phyloP scores from a whole-genome alignment of 1,140 invertebrate species.

The Lucilia cuprina region DNA sequence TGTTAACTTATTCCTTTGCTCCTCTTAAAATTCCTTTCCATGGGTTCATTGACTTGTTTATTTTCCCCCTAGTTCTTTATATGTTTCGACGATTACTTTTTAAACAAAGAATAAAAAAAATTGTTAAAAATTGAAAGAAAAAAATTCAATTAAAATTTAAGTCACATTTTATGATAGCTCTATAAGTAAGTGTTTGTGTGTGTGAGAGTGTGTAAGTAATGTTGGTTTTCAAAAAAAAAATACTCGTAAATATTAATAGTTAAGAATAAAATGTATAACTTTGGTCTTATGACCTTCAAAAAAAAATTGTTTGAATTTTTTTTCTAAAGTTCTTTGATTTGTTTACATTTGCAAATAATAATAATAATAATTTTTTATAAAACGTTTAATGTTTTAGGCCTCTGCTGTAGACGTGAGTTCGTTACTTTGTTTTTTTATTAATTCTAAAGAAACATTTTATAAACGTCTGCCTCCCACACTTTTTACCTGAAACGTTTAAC shows the following conservation, averaged over 20 bases:
- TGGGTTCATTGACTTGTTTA: neutral
- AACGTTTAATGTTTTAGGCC: no score
- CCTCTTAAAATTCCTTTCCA: neutral
- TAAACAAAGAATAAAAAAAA: no score
- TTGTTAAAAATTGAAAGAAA: neutral
- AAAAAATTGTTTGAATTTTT: no score
- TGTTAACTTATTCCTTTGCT: no score
- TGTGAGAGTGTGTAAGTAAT: neutral
- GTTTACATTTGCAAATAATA: neutral
- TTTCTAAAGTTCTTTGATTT: neutral
- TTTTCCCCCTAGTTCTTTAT: neutral
- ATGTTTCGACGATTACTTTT: neutral
- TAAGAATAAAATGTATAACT: neutral
- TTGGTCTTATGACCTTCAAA: neutral
- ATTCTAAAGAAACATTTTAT: neutral
- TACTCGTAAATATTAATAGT: no score
- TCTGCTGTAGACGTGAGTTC: no score
- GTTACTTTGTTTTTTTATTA: neutral
- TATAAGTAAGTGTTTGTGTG: neutral
- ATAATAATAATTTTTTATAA: neutral
- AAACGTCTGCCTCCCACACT: neutral
- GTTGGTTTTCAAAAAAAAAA: no score
- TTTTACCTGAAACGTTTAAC: neutral
- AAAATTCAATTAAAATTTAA: neutral
- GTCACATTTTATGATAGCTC: neutral